These are phyloP conservation scores for Sardinella longiceps DNA, from an alignment of 2,797 vertebrate genomes.

Conservation along the genomic window DNA sequence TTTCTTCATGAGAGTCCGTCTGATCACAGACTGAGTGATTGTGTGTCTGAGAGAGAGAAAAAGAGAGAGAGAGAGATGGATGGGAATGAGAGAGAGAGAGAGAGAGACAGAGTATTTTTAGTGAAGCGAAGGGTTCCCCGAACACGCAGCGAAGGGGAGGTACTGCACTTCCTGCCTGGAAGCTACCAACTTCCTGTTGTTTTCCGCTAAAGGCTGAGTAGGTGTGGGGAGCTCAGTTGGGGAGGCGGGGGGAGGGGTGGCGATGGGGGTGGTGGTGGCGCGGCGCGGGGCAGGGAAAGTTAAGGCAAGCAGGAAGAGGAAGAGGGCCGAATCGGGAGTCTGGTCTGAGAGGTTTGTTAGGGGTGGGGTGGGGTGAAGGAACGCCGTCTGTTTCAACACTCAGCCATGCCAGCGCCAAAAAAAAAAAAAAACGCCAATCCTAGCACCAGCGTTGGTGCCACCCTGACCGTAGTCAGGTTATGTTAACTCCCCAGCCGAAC, in stretches of 20 bases:
- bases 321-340: neutral
- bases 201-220: slow-evolving; percentile 39
- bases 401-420: neutral
- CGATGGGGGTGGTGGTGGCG: too few species aligned
- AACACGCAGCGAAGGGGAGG: slow-evolving; percentile 47
- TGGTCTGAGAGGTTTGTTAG: neutral
- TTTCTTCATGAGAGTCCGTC: neutral
- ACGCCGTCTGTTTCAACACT: neutral
- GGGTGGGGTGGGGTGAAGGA: neutral
- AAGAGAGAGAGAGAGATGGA: slow-evolving; percentile 23
- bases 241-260: neutral
- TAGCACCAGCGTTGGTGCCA: neutral
- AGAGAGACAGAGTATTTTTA: slow-evolving; percentile 53
- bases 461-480: neutral
- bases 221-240: slow-evolving; percentile 31
- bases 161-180: slow-evolving; percentile 56
- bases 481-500: neutral
- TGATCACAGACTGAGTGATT: neutral
- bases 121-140: slow-evolving; percentile 53
- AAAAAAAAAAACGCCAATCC: neutral
- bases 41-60: neutral
- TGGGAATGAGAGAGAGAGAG: slow-evolving; percentile 4
- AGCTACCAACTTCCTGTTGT: slow-evolving; percentile 62
- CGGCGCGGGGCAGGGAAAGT: neutral
- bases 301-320: neutral